Evolutionary conservation across 2,888 invertebrate species (phyloP).

Genomic region (Acanthopleura granulata): DNA sequence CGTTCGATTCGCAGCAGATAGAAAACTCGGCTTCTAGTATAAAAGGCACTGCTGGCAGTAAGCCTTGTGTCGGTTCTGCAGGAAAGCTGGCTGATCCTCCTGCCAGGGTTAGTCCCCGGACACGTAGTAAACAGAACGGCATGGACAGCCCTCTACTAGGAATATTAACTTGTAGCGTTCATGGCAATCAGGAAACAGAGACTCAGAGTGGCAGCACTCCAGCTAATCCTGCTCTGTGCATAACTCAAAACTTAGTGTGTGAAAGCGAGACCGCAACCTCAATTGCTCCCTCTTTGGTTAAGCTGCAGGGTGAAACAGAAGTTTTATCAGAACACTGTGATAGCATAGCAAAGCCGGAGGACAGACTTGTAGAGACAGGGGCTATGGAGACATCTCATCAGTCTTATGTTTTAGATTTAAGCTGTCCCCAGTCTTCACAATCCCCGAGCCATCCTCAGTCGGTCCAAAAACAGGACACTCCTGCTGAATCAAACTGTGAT

Average conservation of each 20-base stretch:
- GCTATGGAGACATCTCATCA: not conserved
- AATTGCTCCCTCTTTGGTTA: not conserved
- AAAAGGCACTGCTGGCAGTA: too few species aligned
- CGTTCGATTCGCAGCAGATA: not conserved
- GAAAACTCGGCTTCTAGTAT: not conserved
- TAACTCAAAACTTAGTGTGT: not conserved
- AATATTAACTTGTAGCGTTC: not conserved
- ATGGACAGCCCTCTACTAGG: not conserved
- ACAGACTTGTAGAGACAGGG: not conserved
- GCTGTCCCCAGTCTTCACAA: not conserved
- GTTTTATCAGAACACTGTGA: not conserved
- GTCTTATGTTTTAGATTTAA: not conserved
- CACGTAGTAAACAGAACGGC: not conserved
- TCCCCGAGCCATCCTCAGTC: not conserved
- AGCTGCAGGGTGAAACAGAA: not conserved
- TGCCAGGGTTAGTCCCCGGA: not conserved
- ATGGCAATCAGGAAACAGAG: not conserved
- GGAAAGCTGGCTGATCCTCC: not conserved
- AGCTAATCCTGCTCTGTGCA: too few species aligned
- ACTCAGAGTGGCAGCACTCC: too few species aligned
- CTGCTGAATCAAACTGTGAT: not conserved
- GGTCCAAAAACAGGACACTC: not conserved
- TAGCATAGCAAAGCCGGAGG: constrained; percentile 5
- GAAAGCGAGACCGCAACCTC: constrained; percentile 8
- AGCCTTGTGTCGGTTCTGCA: too few species aligned